Evolutionary conservation across 2,888 invertebrate genomes (phyloP).

Genomic region (Ennomos erosarius): DNA sequence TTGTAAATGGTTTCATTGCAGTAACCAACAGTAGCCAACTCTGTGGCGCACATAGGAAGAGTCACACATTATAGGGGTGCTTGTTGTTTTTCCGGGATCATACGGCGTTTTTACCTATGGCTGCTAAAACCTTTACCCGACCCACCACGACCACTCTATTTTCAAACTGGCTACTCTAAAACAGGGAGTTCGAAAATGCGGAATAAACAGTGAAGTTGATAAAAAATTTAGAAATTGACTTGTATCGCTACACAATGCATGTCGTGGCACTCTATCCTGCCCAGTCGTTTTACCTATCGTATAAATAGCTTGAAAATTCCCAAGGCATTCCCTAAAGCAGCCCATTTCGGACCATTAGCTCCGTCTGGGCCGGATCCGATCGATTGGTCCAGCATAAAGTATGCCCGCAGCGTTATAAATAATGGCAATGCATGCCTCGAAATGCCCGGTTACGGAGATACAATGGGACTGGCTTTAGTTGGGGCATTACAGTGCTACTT

Average conservation of each 20-base stretch:
- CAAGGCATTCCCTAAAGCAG: slow-evolving; percentile 41
- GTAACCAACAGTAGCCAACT: no score
- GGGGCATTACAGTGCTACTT: not conserved
- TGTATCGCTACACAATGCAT: slow-evolving; percentile 9
- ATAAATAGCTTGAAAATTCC: slow-evolving; percentile 30
- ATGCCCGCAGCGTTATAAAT: slow-evolving; percentile 58
- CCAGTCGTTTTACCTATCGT: not conserved
- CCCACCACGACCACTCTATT: no score
- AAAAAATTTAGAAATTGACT: not conserved
- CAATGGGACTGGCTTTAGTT: slow-evolving; percentile 14
- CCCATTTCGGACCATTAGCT: slow-evolving; percentile 65
- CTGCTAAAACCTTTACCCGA: no score
- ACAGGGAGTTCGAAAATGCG: no score
- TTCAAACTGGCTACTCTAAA: no score
- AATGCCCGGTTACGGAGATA: slow-evolving; percentile 6
- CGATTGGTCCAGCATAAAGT: slow-evolving; percentile 70
- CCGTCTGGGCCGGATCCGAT: slow-evolving; percentile 63
- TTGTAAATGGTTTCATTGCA: no score
- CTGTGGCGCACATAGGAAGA: no score
- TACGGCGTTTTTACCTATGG: no score
- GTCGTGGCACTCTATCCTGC: slow-evolving; percentile 4
- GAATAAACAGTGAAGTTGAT: no score
- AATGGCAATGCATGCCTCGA: slow-evolving; percentile 34
- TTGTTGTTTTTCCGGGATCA: no score
- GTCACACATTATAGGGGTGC: no score